A percentile compares a stretch with the other conserved stretches of the same genome.
These are phyloP conservation scores for Staurois parvus DNA, from an alignment of 2,797 vertebrate species.

Conservation along the genomic window DNA sequence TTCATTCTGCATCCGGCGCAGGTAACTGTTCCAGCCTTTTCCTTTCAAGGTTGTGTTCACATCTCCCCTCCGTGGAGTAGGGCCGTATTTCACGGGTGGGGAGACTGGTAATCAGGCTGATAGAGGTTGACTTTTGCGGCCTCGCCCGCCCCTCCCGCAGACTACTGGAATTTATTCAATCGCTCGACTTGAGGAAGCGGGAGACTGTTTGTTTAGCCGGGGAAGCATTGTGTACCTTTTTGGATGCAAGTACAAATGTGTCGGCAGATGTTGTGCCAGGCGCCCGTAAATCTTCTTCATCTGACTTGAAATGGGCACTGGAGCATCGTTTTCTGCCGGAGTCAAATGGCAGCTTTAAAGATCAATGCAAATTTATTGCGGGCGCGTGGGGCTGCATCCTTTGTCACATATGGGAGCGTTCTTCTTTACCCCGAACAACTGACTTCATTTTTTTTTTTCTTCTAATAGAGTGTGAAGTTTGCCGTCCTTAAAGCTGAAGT, in stretches of 20 bases:
- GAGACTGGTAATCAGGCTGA: constrained; percentile 26
- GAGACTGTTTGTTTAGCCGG: constrained; percentile 50
- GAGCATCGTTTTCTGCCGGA: constrained; percentile 37
- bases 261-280: constrained; percentile 52
- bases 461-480: no score
- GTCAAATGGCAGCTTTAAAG: constrained; percentile 54
- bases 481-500: no score
- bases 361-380: constrained; percentile 49
- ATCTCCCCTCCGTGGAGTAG: constrained; percentile 21
- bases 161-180: background rate
- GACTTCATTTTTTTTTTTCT: no score
- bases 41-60: constrained; percentile 36
- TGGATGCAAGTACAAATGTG: constrained; percentile 38
- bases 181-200: background rate
- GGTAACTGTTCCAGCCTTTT: constrained; percentile 5
- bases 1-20: background rate
- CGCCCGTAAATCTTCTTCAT: constrained; percentile 34
- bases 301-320: constrained; percentile 51
- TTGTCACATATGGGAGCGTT: constrained; percentile 42
- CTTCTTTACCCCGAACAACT: background rate
- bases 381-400: constrained; percentile 13
- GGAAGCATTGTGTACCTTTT: constrained; percentile 38
- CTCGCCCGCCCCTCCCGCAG: background rate
- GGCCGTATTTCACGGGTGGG: background rate
- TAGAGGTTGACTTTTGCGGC: background rate